Conservation (phyloP, 1,140 invertebrate genomes). For the Brachionus paranguensis region DNA sequence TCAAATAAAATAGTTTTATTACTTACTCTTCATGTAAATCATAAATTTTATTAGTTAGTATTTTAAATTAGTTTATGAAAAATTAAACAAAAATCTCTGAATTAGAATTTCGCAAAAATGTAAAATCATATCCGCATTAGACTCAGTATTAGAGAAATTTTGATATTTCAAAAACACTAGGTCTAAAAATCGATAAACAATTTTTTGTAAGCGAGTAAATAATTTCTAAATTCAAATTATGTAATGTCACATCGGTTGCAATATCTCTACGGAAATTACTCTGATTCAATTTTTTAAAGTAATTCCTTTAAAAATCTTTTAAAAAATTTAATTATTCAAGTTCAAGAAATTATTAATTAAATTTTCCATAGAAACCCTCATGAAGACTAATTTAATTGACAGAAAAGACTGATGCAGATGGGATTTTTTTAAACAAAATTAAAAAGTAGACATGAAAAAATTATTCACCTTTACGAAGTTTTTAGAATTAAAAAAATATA, state of each 20-base stretch:
- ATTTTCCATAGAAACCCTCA: too few relatives aligned
- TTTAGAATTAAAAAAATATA: too few relatives aligned
- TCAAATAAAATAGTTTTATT: background rate
- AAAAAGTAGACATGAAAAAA: background rate
- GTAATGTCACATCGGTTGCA: background rate
- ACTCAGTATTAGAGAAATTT: background rate
- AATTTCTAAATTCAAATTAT: background rate
- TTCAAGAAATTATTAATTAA: too few relatives aligned
- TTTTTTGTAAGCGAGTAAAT: background rate
- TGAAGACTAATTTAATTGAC: too few relatives aligned
- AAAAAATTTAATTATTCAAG: background rate
- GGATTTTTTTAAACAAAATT: background rate
- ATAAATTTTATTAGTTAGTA: background rate
- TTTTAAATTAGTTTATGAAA: background rate
- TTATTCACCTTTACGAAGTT: background rate
- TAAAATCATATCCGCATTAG: background rate
- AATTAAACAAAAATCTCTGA: background rate
- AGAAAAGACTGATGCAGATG: background rate
- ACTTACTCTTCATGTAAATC: background rate
- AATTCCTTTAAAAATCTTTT: background rate
- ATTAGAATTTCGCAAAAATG: background rate
- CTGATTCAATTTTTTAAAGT: background rate
- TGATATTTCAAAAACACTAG: background rate
- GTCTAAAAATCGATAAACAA: background rate
- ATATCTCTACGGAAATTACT: background rate